A percentile compares a stretch with the other conserved stretches of the same genome.
phyloP scores from a whole-genome alignment of 2,113 vertebrate genomes.

The Deroptyus accipitrinus region DNA sequence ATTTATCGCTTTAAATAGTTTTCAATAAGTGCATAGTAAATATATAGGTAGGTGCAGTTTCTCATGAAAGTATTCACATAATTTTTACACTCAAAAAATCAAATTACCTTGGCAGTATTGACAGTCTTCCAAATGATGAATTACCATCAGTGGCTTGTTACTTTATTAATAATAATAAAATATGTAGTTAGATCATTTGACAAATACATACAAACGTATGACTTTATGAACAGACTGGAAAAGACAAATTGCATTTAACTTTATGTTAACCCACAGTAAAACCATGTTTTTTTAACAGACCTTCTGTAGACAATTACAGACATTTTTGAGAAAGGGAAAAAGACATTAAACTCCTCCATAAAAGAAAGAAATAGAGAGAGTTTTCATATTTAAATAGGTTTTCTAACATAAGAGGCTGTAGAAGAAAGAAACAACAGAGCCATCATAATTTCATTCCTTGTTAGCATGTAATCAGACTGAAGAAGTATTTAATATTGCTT shows the following conservation, averaged over 20 bases:
- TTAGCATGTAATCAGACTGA: not conserved
- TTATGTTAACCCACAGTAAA: not conserved
- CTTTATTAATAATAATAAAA: conserved; percentile 70
- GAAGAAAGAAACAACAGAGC: not conserved
- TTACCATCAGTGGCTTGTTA: conserved; percentile 88
- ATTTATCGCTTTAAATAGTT: not conserved
- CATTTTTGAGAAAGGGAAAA: not conserved
- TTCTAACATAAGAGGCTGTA: not conserved
- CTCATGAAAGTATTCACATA: not conserved
- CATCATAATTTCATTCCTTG: not conserved
- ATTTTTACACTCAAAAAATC: not conserved
- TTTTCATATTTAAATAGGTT: not conserved
- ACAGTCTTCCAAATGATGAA: conserved; percentile 85
- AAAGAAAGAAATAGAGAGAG: not conserved
- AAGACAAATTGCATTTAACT: not conserved
- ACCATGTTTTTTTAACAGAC: not conserved
- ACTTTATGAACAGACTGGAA: not conserved
- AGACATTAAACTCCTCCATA: not conserved
- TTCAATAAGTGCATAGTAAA: not conserved
- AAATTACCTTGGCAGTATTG: conserved; percentile 84
- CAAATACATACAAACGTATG: not conserved
- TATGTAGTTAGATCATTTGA: not conserved
- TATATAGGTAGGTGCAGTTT: not conserved
- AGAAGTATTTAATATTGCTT: not conserved
- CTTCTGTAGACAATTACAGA: not conserved